These are phyloP conservation scores for Odocoileus virginianus DNA, from an alignment of 2,113 vertebrate genomes.

Conservation along the genomic window DNA sequence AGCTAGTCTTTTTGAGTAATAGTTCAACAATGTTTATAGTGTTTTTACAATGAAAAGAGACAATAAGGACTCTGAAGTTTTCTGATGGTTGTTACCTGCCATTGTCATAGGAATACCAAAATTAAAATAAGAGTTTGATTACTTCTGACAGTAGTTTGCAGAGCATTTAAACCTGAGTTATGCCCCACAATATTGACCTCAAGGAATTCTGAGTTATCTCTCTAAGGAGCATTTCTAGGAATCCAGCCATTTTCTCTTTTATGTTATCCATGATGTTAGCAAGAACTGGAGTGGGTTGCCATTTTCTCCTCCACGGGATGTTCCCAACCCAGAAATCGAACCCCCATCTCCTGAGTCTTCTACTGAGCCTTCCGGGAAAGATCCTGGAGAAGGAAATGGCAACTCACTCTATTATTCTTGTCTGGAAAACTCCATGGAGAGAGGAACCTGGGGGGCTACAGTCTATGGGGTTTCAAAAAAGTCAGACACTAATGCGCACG, in stretches of 20 bases:
- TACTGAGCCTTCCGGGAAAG: background rate
- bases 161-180: background rate
- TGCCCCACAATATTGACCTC: background rate
- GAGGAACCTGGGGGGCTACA: background rate
- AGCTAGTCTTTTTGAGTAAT: background rate
- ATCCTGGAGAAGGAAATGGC: background rate
- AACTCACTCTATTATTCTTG: background rate
- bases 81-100: background rate
- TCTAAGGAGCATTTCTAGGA: background rate
- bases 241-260: background rate
- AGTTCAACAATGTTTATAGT: background rate
- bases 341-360: background rate
- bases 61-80: background rate
- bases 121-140: background rate
- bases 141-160: background rate
- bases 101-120: background rate
- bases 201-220: background rate
- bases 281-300: background rate
- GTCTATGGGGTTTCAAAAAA: background rate
- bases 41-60: background rate
- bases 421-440: background rate
- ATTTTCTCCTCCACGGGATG: background rate
- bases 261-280: background rate
- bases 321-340: background rate
- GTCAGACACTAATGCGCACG: rapidly evolving